Conservation (phyloP, 2,797 vertebrate species). For the Myotis pilosus region DNA sequence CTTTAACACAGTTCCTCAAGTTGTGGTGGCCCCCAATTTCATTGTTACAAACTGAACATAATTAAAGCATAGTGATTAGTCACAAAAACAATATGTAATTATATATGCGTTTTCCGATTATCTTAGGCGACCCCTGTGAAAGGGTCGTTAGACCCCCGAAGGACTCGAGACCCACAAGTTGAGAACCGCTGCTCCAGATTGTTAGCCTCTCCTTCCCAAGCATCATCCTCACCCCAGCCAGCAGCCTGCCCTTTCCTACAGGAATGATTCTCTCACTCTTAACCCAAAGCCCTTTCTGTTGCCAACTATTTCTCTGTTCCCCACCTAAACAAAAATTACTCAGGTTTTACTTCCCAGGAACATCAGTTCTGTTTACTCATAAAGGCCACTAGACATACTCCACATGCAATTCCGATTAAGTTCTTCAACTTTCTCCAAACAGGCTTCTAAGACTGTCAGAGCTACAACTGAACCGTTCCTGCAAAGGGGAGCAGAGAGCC, state of each 20-base stretch:
- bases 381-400: not conserved
- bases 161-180: too few relatives aligned
- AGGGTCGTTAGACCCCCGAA: too few relatives aligned
- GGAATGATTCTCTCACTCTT: not conserved
- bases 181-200: not conserved
- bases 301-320: not conserved
- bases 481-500: not conserved
- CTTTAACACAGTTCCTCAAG: too few relatives aligned
- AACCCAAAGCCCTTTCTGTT: not conserved
- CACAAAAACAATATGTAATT: too few relatives aligned
- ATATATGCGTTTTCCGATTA: too few relatives aligned
- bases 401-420: not conserved
- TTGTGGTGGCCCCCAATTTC: too few relatives aligned
- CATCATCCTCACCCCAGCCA: not conserved
- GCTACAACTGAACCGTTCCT: not conserved
- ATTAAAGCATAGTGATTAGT: too few relatives aligned
- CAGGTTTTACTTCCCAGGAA: not conserved
- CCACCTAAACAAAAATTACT: not conserved
- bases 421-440: not conserved
- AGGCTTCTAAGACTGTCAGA: not conserved
- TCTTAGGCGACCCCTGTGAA: too few relatives aligned
- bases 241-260: not conserved
- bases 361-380: not conserved
- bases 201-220: not conserved
- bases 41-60: too few relatives aligned